phyloP scores from a whole-genome alignment of 2,797 vertebrate genomes.

The Alectoris magna region DNA sequence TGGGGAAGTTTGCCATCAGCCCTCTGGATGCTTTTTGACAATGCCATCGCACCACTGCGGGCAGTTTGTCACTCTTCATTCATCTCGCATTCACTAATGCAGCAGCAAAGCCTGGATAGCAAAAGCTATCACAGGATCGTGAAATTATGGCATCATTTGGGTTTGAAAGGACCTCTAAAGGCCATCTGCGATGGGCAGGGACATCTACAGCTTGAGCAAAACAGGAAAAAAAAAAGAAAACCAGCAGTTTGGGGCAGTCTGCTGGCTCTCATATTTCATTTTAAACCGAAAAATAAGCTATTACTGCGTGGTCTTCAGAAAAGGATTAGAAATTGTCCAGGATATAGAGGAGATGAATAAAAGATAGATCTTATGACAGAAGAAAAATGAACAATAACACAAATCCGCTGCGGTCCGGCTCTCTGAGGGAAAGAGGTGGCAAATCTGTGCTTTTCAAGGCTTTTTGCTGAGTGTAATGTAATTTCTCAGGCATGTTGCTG shows the following conservation, averaged over 20 bases:
- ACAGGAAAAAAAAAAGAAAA: not conserved
- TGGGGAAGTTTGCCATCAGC: not conserved
- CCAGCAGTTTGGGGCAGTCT: not conserved
- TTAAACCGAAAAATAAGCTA: conserved; percentile 11
- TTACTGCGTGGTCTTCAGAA: not conserved
- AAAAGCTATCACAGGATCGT: not conserved
- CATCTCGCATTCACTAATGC: not conserved
- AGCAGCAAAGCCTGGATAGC: not conserved
- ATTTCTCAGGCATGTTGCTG: not conserved
- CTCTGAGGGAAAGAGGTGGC: not conserved
- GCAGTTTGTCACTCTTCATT: not conserved
- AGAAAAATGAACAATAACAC: not conserved
- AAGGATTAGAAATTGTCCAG: not conserved
- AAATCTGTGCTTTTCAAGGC: not conserved
- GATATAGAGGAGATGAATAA: not conserved
- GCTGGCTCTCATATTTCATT: not conserved
- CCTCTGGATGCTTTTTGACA: not conserved
- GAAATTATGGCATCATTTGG: no score
- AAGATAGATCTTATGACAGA: conserved; percentile 1
- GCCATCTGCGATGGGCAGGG: no score
- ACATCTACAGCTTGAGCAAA: not conserved
- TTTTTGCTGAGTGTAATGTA: not conserved
- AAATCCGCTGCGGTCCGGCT: not conserved
- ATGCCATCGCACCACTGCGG: not conserved
- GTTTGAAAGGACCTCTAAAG: no score